Percentiles rank a stretch among this genome's conserved stretches.
phyloP scores from a whole-genome alignment of 1,140 invertebrate genomes.

The Trichomalopsis sarcophagae region DNA sequence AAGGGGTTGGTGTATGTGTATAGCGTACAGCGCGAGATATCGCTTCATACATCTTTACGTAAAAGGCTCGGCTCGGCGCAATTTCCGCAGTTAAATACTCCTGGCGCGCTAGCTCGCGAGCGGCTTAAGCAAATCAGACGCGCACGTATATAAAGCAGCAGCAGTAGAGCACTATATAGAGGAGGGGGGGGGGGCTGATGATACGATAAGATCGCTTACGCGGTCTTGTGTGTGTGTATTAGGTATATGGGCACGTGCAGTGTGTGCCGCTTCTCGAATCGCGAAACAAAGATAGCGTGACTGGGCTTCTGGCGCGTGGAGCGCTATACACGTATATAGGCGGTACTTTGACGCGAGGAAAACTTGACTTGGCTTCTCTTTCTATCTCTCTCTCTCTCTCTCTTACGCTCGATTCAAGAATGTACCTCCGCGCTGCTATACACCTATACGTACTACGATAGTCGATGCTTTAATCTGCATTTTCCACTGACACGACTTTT shows the following conservation, averaged over 20 bases:
- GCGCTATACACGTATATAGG: background rate
- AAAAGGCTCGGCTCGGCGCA: conserved; percentile 32
- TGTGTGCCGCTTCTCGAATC: conserved; percentile 24
- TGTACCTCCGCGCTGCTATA: background rate
- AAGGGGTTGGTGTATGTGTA: too few relatives aligned
- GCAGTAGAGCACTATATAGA: background rate
- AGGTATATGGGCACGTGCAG: background rate
- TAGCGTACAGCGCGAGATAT: background rate
- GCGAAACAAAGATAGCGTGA: conserved; percentile 35
- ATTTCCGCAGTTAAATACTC: conserved; percentile 40
- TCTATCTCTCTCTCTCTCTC: too few relatives aligned
- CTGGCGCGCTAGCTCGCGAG: background rate
- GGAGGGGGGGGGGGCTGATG: background rate
- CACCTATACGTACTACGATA: background rate
- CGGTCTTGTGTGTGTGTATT: conserved; percentile 2
- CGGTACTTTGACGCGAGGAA: conserved; percentile 12
- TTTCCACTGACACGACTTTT: conserved; percentile 5
- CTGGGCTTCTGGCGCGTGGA: background rate
- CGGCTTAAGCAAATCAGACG: background rate
- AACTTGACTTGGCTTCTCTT: conserved; percentile 14
- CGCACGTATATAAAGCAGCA: background rate
- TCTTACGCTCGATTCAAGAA: conserved; percentile 1
- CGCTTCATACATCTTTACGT: conserved; percentile 18
- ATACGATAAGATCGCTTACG: conserved; percentile 15
- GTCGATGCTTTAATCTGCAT: background rate